phyloP scores from a whole-genome alignment of 2,888 invertebrate genomes.

The Endomychus coccineus region DNA sequence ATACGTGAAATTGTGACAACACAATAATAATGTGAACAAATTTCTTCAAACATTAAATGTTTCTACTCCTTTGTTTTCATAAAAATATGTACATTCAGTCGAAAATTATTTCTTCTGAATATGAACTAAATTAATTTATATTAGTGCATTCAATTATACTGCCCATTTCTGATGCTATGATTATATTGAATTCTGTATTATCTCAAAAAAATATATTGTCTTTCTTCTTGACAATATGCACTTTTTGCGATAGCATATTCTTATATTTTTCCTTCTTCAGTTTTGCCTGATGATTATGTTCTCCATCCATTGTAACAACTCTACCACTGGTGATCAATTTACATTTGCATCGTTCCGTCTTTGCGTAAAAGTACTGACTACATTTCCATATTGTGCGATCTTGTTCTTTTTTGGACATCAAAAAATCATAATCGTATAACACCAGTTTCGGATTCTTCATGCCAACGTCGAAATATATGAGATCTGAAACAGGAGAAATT shows the following conservation, averaged over 20 bases:
- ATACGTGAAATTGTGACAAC: too few relatives aligned
- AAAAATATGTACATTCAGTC: too few relatives aligned
- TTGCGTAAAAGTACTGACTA: constrained; percentile 25
- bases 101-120: too few relatives aligned
- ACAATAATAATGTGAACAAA: too few relatives aligned
- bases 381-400: constrained; percentile 28
- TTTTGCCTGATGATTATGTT: constrained; percentile 28
- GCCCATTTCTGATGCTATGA: neutral
- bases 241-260: constrained; percentile 28
- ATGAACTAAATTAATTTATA: too few relatives aligned
- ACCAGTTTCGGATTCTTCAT: constrained; percentile 31
- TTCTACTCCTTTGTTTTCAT: too few relatives aligned
- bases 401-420: constrained; percentile 22
- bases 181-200: neutral
- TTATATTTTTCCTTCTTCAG: constrained; percentile 20
- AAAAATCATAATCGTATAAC: constrained; percentile 25
- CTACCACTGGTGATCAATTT: constrained; percentile 25
- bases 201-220: too few relatives aligned
- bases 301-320: constrained; percentile 21
- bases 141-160: too few relatives aligned
- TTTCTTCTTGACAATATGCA: too few relatives aligned
- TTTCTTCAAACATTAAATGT: too few relatives aligned
- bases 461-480: constrained; percentile 28
- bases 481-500: constrained; percentile 24
- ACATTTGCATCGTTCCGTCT: constrained; percentile 25